Evolutionary conservation across 1,140 invertebrate genomes (phyloP).

Genomic region (Pomacea maculata): DNA sequence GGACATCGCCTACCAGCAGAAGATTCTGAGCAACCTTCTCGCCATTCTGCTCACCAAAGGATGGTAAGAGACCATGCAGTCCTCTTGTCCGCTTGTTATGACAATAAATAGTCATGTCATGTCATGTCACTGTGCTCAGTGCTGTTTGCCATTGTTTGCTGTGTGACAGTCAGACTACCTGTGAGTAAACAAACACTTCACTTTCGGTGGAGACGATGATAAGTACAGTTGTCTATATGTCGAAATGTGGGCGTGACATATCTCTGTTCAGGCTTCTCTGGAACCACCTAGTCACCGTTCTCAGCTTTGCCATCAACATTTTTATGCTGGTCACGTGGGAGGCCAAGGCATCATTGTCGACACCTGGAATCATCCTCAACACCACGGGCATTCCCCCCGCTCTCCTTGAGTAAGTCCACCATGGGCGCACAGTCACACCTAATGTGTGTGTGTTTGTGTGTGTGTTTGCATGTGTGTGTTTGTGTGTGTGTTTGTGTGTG

Average conservation of each 20-base stretch:
- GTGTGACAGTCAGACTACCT: too few species aligned
- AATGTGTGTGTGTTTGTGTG: not conserved
- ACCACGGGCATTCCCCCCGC: slow-evolving; percentile 32
- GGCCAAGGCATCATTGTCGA: slow-evolving; percentile 50
- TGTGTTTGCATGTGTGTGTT: slow-evolving; percentile 8
- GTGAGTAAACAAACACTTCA: too few species aligned
- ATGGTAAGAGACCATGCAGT: slow-evolving; percentile 39
- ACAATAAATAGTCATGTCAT: too few species aligned
- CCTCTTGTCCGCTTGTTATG: too few species aligned
- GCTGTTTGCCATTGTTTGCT: too few species aligned
- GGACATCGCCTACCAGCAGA: slow-evolving; percentile 64
- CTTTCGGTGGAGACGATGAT: too few species aligned
- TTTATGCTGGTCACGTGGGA: slow-evolving; percentile 64
- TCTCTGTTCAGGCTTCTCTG: slow-evolving; percentile 56
- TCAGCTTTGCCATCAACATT: slow-evolving; percentile 64
- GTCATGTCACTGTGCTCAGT: too few species aligned
- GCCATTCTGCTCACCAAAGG: slow-evolving; percentile 58
- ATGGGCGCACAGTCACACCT: not conserved
- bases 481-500: slow-evolving; percentile 7
- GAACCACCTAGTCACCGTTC: slow-evolving; percentile 60
- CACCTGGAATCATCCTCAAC: slow-evolving; percentile 36
- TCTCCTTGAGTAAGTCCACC: slow-evolving; percentile 38
- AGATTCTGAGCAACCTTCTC: slow-evolving; percentile 59
- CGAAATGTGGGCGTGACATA: not conserved
- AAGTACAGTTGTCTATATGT: not conserved